Evolutionary conservation across 2,888 invertebrate species (phyloP), one percentile per base, ranked within the genome.

Genomic region (Zaprionus obscuricornis): DNA sequence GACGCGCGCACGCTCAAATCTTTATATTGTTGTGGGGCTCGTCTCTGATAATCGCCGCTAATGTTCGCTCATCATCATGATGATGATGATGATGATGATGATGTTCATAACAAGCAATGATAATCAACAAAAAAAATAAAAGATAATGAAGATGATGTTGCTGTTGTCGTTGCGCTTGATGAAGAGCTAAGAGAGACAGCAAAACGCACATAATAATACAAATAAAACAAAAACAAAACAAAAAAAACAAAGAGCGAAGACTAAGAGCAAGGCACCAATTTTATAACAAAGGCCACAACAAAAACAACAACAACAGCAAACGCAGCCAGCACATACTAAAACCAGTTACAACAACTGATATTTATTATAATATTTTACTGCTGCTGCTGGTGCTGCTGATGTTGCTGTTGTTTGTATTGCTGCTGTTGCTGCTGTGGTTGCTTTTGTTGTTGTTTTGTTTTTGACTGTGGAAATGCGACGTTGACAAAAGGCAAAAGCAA

Each of bases 281-380:
- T 36, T 50, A n/a, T 10, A 33, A 34, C 17, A 34, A 49, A 60
- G 57, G 22, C 7, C 29, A 37, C 17, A 22, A 31, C 39, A 55
- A 57, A 51, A 63, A 31, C 24, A 49, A 40, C 31, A 64, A 40
- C 37, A 45, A 43, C 42, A 51, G 59, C 36, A 50, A 74, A 46
- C 57, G 40, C 13, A 68, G 56, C 57, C 37, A 36, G n/a, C n/a
- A n/a, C n/a, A n/a, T n/a, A n/a, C n/a, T n/a, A 63, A 75, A 84
- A 81, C 79, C 79, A 69, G 76, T 76, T 79, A 82, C 70, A 74
- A 65, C 64, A 69, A 69, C 63, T 64, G 75, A 49, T 71, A 76
- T 71, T 67, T 75, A 74, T 67, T 55, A 56, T 54, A 64, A 66
- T 75, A 65, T 71, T n/a, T n/a, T 65, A 60, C 60, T 56, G 63